Evolutionary conservation across 2,888 invertebrate genomes (phyloP), one percentile per base, ranked within the genome.

Genomic region (Hirudinaria manillensis): DNA sequence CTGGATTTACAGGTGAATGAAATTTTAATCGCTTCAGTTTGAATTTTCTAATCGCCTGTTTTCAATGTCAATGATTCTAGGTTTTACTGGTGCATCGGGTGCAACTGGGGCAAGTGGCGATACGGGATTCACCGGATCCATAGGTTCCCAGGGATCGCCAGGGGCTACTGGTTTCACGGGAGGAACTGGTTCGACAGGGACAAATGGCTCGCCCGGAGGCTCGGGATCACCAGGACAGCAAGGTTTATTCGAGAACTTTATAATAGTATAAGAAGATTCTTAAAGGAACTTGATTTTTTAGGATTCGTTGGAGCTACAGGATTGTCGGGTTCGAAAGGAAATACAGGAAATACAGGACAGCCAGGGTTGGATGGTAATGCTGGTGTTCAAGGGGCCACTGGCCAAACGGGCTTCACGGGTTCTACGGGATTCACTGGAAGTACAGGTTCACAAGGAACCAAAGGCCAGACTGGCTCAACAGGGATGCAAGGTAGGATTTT

Each of bases 81-180:
- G 56, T 56, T 56, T 56, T 27, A 24, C 16, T 7, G 56, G 56
- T 16, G n/a, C 27, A 27, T 56, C 67, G 4, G 67, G 67, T 67
- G 19, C 21, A 32, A 32, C 21, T 32, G 67, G 67, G 6, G 24
- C 34, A 32, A 32, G 21, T 32, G 67, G 67, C 24, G 67, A 67
- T 16, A 34, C 29, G 24, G 67, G 67, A 67, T 29, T 27, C 24
- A 67, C 29, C 21, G 67, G 67, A 27, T 29, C 67, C 16, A 27
- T 34, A 10, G 67, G 67, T 10, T 27, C 29, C 32, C 21, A 24
- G 21, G 67, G 67, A 51, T 13, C 36, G 29, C 3, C 72, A 36
- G 79, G 79, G 19, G 68, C 21, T 45, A 51, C 38, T 71, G 78
- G 78, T 70, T 72, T 74, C 56, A 34, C 72, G 36, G 79, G 80